These are phyloP conservation scores for Chrysodeixis includens DNA, from an alignment of 2,888 invertebrate genomes.

Conservation along the genomic window DNA sequence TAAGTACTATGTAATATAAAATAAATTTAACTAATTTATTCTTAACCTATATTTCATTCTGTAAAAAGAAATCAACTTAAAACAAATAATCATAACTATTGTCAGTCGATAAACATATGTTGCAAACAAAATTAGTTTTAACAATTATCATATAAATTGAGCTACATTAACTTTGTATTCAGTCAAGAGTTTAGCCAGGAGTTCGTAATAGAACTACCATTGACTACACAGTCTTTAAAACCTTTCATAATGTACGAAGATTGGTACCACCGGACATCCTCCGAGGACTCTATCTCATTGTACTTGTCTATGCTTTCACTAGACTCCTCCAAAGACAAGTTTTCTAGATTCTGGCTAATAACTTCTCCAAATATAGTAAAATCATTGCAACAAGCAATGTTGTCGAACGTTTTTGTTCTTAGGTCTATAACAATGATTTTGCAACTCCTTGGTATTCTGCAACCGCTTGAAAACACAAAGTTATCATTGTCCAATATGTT, in stretches of 20 bases:
- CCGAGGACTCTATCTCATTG: conserved; percentile 78
- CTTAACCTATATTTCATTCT: not conserved
- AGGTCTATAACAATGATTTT: conserved; percentile 80
- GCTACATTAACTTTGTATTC: conserved; percentile 27
- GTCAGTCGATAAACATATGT: conserved; percentile 40
- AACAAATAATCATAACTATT: conserved; percentile 9
- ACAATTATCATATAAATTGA: conserved; percentile 40
- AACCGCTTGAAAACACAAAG: conserved; percentile 77
- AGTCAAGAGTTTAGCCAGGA: conserved; percentile 78
- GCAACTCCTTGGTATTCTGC: conserved; percentile 76
- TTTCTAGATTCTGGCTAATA: conserved; percentile 61
- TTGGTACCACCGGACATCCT: conserved; percentile 85
- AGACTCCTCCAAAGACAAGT: conserved; percentile 61
- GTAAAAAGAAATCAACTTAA: conserved; percentile 9
- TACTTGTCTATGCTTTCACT: conserved; percentile 60
- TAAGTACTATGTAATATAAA: conserved; percentile 17
- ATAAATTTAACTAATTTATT: conserved; percentile 28
- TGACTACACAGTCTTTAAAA: conserved; percentile 88
- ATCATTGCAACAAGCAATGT: conserved; percentile 78
- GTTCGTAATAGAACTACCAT: conserved; percentile 88
- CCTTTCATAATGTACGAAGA: conserved; percentile 88
- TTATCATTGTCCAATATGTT: conserved; percentile 72
- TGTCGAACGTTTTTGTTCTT: conserved; percentile 64
- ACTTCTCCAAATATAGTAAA: conserved; percentile 82
- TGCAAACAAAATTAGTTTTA: conserved; percentile 14